Evolutionary conservation across 2,797 vertebrate species (phyloP).

Genomic region (Silurus aristotelis): DNA sequence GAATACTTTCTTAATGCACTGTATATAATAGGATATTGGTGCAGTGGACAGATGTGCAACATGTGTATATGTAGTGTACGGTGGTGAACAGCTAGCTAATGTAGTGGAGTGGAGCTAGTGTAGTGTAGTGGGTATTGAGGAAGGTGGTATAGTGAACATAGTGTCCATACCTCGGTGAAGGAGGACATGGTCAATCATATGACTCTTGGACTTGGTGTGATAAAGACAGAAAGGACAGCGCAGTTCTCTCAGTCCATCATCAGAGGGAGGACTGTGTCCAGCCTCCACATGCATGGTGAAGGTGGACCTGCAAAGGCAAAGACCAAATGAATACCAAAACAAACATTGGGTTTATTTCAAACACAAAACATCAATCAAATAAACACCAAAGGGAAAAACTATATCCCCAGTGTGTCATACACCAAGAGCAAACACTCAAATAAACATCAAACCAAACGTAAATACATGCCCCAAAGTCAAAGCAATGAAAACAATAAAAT

Average conservation of each 20-base stretch:
- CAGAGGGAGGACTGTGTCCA: slow-evolving; percentile 82
- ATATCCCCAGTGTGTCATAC: too few species aligned
- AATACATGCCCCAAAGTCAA: background rate
- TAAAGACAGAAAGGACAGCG: slow-evolving; percentile 97
- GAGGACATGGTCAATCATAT: slow-evolving; percentile 98
- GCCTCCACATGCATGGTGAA: slow-evolving; percentile 96
- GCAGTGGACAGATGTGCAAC: background rate
- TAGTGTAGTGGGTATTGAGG: background rate
- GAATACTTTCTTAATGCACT: too few species aligned
- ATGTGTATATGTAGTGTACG: too few species aligned
- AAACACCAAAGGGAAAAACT: background rate
- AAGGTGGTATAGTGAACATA: background rate
- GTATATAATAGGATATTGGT: background rate
- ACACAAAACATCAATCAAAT: background rate
- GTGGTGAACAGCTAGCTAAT: too few species aligned
- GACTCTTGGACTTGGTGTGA: slow-evolving; percentile 98
- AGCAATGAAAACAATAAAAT: background rate
- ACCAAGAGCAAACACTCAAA: slow-evolving; percentile 4
- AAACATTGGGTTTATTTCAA: too few species aligned
- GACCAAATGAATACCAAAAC: background rate
- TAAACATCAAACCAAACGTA: background rate
- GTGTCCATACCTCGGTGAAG: slow-evolving; percentile 88
- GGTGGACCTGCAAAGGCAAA: slow-evolving; percentile 79
- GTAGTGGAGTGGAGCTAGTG: too few species aligned
- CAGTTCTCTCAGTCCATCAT: slow-evolving; percentile 90